phyloP scores from a whole-genome alignment of 1,140 invertebrate species.

The Sitodiplosis mosellana region DNA sequence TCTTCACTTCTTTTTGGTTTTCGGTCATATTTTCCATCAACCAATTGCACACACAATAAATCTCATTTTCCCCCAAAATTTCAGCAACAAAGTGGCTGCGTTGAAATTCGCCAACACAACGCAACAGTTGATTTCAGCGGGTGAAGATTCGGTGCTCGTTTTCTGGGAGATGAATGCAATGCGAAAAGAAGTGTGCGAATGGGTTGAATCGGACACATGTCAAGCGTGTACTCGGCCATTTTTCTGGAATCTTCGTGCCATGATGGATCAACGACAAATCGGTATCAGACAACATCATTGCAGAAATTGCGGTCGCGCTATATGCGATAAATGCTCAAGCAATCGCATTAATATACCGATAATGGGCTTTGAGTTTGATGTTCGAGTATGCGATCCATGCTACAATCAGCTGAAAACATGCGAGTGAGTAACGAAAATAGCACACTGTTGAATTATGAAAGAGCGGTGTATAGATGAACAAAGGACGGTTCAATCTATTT shows the following conservation, averaged over 20 bases:
- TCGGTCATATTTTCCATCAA: too few relatives aligned
- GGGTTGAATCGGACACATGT: conserved; percentile 86
- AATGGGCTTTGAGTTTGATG: conserved; percentile 97
- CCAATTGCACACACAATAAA: too few relatives aligned
- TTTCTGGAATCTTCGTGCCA: conserved; percentile 95
- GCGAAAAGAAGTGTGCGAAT: conserved; percentile 81
- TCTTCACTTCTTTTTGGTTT: too few relatives aligned
- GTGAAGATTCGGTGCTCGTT: conserved; percentile 83
- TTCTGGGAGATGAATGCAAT: conserved; percentile 86
- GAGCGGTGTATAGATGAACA: too few relatives aligned
- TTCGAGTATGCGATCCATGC: conserved; percentile 88
- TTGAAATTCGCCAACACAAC: conserved; percentile 62
- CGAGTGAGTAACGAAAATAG: conserved; percentile 43
- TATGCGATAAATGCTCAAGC: conserved; percentile 82
- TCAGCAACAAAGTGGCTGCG: conserved; percentile 54
- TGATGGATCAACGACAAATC: conserved; percentile 92
- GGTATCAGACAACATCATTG: conserved; percentile 78
- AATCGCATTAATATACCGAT: conserved; percentile 73
- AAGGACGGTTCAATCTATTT: too few relatives aligned
- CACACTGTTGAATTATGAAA: too few relatives aligned
- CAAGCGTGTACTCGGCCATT: conserved; percentile 86
- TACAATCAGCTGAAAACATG: conserved; percentile 60
- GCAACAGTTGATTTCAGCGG: conserved; percentile 75
- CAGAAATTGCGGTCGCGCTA: conserved; percentile 77
- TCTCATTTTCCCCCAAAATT: too few relatives aligned